These are phyloP conservation scores for Desmodus rotundus DNA, from an alignment of 2,113 vertebrate genomes.

Conservation along the genomic window DNA sequence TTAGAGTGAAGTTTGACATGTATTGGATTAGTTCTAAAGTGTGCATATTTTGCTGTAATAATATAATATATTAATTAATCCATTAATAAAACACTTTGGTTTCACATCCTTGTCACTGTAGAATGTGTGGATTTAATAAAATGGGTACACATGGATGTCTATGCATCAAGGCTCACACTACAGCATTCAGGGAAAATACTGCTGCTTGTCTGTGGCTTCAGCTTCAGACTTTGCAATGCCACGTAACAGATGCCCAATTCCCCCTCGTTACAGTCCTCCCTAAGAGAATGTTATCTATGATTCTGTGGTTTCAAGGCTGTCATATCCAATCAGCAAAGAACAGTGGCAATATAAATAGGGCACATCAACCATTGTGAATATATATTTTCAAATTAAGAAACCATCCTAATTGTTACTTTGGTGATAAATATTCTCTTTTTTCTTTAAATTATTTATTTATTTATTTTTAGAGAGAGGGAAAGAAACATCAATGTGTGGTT, in stretches of 20 bases:
- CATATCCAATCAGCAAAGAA: neutral
- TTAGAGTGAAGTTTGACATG: neutral
- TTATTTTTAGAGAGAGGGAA: no score
- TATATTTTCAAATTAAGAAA: neutral
- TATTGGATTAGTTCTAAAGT: neutral
- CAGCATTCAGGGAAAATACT: neutral
- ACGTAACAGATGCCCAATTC: neutral
- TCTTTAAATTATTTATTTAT: no score
- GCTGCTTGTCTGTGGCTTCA: neutral
- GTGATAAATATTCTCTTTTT: neutral
- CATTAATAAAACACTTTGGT: neutral
- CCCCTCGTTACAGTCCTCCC: accelerated
- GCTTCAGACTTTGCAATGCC: neutral
- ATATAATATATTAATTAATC: neutral
- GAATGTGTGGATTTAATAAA: neutral
- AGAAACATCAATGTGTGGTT: no score
- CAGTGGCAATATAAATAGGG: neutral
- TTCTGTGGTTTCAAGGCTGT: neutral
- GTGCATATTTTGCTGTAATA: neutral
- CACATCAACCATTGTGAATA: neutral
- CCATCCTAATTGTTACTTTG: neutral
- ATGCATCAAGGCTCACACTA: neutral
- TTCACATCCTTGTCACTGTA: neutral
- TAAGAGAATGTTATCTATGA: no score
- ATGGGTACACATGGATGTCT: neutral